Evolutionary conservation across 2,888 invertebrate genomes (phyloP).

Genomic region (Eugnorisma glareosa): DNA sequence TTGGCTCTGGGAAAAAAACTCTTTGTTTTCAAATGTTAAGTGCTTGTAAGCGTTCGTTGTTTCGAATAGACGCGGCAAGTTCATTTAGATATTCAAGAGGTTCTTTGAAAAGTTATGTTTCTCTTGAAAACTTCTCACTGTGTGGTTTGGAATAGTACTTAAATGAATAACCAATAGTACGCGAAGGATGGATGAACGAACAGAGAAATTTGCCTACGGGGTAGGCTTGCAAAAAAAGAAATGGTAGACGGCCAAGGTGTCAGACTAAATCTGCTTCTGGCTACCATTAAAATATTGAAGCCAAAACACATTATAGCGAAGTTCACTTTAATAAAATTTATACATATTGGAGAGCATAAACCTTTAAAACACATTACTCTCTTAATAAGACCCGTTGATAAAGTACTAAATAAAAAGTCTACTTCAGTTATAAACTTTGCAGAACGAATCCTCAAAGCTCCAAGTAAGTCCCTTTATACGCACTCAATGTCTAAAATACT

Average conservation of each 20-base stretch:
- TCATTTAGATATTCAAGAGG: constrained; percentile 12
- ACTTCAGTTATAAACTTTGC: constrained; percentile 33
- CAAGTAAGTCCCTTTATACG: constrained; percentile 54
- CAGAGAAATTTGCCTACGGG: not conserved
- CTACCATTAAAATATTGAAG: not conserved
- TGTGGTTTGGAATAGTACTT: not conserved
- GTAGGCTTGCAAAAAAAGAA: not conserved
- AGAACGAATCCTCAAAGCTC: constrained; percentile 34
- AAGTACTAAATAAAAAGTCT: constrained; percentile 15
- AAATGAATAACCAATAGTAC: not conserved
- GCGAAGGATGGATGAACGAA: not conserved
- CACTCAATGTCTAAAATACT: constrained; percentile 55
- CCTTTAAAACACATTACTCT: constrained; percentile 2
- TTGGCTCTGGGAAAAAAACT: constrained; percentile 51
- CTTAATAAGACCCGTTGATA: constrained; percentile 8
- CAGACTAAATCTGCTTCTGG: not conserved
- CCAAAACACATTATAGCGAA: too few species aligned
- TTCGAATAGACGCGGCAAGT: constrained; percentile 33
- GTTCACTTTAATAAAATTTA: not conserved
- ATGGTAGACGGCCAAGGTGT: not conserved
- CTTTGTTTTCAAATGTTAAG: constrained; percentile 54
- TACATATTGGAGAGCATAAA: not conserved
- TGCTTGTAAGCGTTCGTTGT: constrained; percentile 26
- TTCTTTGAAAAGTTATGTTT: constrained; percentile 1
- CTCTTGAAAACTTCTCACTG: not conserved